A percentile compares a stretch with the other conserved stretches of the same genome.
Evolutionary conservation across 2,797 vertebrate genomes (phyloP).

Genomic region (Lophius americanus): DNA sequence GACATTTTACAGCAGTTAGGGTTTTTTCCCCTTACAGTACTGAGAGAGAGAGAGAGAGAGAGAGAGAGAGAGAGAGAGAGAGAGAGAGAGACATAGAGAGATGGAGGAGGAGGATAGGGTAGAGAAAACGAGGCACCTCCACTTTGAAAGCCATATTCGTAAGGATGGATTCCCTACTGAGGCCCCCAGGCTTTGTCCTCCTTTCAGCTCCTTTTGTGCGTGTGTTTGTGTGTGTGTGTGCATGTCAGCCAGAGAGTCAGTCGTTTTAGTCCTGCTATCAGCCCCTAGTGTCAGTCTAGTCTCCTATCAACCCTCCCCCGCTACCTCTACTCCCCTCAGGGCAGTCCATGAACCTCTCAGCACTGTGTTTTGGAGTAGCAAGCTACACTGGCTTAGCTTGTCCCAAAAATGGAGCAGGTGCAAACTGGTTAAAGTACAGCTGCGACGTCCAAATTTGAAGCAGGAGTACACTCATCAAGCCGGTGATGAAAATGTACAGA

Average conservation of each 20-base stretch:
- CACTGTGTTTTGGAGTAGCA: slow-evolving; percentile 19
- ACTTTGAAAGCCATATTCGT: slow-evolving; percentile 73
- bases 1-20: slow-evolving; percentile 36
- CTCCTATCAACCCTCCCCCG: slow-evolving; percentile 48
- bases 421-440: slow-evolving; percentile 29
- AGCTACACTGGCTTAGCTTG: slow-evolving; percentile 6
- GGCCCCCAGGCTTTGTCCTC: slow-evolving; percentile 73
- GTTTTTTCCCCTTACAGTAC: slow-evolving; percentile 36
- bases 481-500: too few species aligned
- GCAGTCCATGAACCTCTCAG: slow-evolving; percentile 58
- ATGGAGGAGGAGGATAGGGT: slow-evolving; percentile 44
- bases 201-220: slow-evolving; percentile 54
- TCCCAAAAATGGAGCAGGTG: slow-evolving; percentile 30
- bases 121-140: slow-evolving; percentile 47
- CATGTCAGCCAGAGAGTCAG: slow-evolving; percentile 51
- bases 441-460: slow-evolving; percentile 26
- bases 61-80: slow-evolving; percentile 1
- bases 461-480: slow-evolving; percentile 13
- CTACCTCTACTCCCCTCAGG: slow-evolving; percentile 45
- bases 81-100: slow-evolving; percentile 5
- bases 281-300: slow-evolving; percentile 58
- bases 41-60: slow-evolving; percentile 42
- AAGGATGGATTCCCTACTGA: slow-evolving; percentile 71
- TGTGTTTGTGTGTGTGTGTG: slow-evolving; percentile 37
- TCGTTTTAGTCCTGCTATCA: slow-evolving; percentile 62